phyloP scores from a whole-genome alignment of 2,888 invertebrate species.

The Coleophora flavipennella region DNA sequence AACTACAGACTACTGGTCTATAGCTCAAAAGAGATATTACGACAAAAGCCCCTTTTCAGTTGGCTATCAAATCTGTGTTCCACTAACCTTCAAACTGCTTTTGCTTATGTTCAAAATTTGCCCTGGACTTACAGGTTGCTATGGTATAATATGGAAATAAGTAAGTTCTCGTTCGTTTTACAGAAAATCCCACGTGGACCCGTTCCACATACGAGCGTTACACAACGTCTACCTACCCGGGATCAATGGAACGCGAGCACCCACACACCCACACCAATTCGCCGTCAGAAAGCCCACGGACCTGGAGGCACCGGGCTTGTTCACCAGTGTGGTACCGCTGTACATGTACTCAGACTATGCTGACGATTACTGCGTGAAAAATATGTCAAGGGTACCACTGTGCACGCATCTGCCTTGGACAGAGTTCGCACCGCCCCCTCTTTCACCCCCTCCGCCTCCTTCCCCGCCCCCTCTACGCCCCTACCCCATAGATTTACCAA shows the following conservation, averaged over 20 bases:
- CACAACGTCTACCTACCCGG: conserved; percentile 71
- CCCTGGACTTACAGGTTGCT: no score
- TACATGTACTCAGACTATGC: conserved; percentile 66
- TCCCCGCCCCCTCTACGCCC: conserved; percentile 45
- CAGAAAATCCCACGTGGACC: conserved; percentile 41
- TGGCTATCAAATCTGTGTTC: no score
- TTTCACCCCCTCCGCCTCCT: conserved; percentile 43
- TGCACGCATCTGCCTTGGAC: conserved; percentile 47
- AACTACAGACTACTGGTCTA: no score
- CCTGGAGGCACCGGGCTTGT: conserved; percentile 41
- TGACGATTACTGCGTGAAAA: conserved; percentile 60
- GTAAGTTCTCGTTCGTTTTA: no score
- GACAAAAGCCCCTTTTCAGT: no score
- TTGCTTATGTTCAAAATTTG: no score
- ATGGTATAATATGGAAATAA: no score
- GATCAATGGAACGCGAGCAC: conserved; percentile 74
- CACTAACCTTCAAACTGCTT: no score
- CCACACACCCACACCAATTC: conserved; percentile 44
- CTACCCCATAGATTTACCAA: conserved; percentile 28
- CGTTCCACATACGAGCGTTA: conserved; percentile 63
- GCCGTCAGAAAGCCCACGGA: conserved; percentile 45
- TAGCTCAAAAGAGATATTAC: no score
- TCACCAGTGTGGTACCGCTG: conserved; percentile 53
- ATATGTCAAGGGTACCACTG: conserved; percentile 45
- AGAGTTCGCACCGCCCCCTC: conserved; percentile 53